phyloP scores from a whole-genome alignment of 2,888 invertebrate genomes.

The Furcula furcula region DNA sequence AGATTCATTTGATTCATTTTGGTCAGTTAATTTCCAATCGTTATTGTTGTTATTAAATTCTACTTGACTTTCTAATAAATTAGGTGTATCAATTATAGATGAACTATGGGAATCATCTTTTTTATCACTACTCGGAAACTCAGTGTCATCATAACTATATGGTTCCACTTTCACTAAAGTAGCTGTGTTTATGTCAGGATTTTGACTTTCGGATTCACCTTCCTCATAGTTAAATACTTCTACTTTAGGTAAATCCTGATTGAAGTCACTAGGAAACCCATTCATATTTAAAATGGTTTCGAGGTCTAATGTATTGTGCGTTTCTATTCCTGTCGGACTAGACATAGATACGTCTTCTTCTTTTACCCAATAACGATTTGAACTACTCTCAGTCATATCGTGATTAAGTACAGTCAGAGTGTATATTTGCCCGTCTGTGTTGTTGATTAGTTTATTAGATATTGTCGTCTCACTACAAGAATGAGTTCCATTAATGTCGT shows the following conservation, averaged over 20 bases:
- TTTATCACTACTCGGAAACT: slow-evolving; percentile 63
- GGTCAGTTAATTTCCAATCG: slow-evolving; percentile 90
- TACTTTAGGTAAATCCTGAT: slow-evolving; percentile 85
- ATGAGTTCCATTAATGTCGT: slow-evolving; percentile 78
- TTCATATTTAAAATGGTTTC: slow-evolving; percentile 90
- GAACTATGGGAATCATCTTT: slow-evolving; percentile 69
- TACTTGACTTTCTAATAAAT: slow-evolving; percentile 72
- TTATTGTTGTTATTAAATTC: slow-evolving; percentile 89
- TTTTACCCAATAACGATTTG: slow-evolving; percentile 85
- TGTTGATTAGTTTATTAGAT: slow-evolving; percentile 77
- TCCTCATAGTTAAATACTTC: slow-evolving; percentile 90
- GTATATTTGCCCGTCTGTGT: slow-evolving; percentile 92
- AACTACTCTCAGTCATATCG: slow-evolving; percentile 84
- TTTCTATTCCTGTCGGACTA: slow-evolving; percentile 83
- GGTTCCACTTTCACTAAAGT: slow-evolving; percentile 77
- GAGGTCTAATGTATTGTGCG: slow-evolving; percentile 85
- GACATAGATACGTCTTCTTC: slow-evolving; percentile 84
- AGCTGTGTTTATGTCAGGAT: slow-evolving; percentile 85
- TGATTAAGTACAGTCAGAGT: slow-evolving; percentile 93
- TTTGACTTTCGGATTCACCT: slow-evolving; percentile 89
- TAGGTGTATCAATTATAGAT: slow-evolving; percentile 71
- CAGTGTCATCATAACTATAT: slow-evolving; percentile 65
- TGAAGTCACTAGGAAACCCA: slow-evolving; percentile 82
- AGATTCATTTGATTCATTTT: slow-evolving; percentile 88
- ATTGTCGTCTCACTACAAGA: slow-evolving; percentile 73